These are phyloP conservation scores for Bambusicola thoracicus DNA, from an alignment of 2,113 vertebrate species.

Conservation along the genomic window DNA sequence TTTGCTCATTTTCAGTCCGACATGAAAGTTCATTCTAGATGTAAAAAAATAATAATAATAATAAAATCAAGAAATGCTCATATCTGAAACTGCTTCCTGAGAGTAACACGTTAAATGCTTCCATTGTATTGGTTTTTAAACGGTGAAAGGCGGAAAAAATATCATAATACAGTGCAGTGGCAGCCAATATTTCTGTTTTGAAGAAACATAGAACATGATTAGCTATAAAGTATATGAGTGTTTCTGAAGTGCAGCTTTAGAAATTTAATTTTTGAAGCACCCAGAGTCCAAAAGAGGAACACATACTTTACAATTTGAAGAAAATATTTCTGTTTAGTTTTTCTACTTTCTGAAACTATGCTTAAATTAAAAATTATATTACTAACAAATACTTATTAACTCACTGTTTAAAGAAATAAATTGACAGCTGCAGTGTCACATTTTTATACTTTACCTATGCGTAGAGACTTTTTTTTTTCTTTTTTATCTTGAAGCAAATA, in stretches of 20 bases:
- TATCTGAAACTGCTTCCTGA: background rate
- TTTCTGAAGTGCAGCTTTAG: background rate
- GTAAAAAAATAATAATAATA: background rate
- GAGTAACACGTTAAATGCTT: background rate
- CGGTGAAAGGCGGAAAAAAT: background rate
- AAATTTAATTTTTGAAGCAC: background rate
- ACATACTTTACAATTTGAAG: background rate
- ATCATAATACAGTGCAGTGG: accelerated
- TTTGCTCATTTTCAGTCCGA: background rate
- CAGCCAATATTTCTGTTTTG: background rate
- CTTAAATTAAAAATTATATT: background rate
- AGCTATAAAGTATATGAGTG: background rate
- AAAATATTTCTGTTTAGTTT: background rate
- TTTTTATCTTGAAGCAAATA: background rate
- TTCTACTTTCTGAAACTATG: background rate
- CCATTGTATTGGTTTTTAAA: background rate
- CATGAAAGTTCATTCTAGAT: background rate
- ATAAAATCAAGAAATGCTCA: background rate
- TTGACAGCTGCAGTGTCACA: background rate
- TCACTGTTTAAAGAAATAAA: background rate
- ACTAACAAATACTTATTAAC: background rate
- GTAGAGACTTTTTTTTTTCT: background rate
- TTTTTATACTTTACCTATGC: background rate
- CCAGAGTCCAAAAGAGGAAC: background rate
- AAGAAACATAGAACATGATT: background rate